A percentile compares a stretch with the other conserved stretches of the same genome.
Evolutionary conservation across 30 jellyfish, hydroid and myxozoan genomes (phyloP).

Genomic region (Aurelia aurita complex sp. Pacific): DNA sequence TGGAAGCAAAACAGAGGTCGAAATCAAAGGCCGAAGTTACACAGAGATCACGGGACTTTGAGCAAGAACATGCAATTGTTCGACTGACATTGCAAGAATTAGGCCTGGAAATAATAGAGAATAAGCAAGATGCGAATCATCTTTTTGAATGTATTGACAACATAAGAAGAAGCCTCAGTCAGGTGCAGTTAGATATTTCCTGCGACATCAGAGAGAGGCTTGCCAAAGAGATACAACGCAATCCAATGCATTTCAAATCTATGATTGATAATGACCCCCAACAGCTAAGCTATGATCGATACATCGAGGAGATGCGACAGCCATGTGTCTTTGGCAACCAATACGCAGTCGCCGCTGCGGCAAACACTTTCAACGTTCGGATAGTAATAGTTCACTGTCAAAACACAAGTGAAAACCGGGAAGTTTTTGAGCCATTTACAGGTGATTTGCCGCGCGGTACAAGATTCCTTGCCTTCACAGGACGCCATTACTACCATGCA

Average conservation of each 20-base stretch:
- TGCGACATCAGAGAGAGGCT: conserved; percentile 46
- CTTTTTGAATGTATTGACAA: conserved; percentile 62
- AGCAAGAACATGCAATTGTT: conserved; percentile 69
- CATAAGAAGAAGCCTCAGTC: conserved; percentile 41
- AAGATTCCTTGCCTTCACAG: conserved; percentile 51
- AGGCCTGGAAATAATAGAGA: conserved; percentile 56
- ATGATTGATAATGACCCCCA: conserved; percentile 60
- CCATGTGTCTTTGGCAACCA: conserved; percentile 61
- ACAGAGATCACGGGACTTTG: conserved; percentile 50
- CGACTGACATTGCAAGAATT: conserved; percentile 57
- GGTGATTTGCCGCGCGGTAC: conserved; percentile 34
- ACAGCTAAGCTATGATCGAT: conserved; percentile 30
- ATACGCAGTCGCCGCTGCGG: conserved; percentile 83
- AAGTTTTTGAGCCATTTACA: conserved; percentile 60
- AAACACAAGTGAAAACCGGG: conserved; percentile 51
- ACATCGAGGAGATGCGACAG: conserved; percentile 52
- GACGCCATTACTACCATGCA: conserved; percentile 67
- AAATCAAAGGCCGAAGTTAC: not conserved
- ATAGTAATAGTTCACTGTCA: conserved; percentile 61
- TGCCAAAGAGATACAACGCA: conserved; percentile 70
- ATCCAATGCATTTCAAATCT: conserved; percentile 60
- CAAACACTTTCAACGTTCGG: conserved; percentile 49
- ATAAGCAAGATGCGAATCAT: conserved; percentile 56
- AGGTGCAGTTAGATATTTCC: conserved; percentile 43
- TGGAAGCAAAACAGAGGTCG: conserved; percentile 18